phyloP scores from a whole-genome alignment of 2,888 invertebrate genomes.

The Axea sp. region DNA sequence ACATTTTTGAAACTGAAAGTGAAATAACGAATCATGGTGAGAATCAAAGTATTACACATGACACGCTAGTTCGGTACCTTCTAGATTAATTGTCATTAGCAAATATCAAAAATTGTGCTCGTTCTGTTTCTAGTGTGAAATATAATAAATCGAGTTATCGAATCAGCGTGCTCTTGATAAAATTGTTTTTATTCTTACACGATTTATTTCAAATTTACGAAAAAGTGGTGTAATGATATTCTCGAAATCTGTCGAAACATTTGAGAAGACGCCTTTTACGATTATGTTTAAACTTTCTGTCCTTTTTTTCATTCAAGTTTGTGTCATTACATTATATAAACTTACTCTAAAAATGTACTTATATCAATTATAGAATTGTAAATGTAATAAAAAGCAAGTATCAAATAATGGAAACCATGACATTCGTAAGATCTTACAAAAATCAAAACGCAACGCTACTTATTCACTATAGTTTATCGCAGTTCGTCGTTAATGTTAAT shows the following conservation, averaged over 20 bases:
- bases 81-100: not conserved
- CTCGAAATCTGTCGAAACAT: constrained; percentile 54
- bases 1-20: no score
- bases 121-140: no score
- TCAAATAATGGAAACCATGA: constrained; percentile 56
- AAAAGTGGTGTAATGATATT: constrained; percentile 57
- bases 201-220: constrained; percentile 58
- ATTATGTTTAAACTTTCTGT: constrained; percentile 52
- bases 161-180: constrained; percentile 11
- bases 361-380: constrained; percentile 55
- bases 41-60: constrained; percentile 4
- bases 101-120: no score
- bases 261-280: constrained; percentile 50
- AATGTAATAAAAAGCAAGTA: constrained; percentile 61
- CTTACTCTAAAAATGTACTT: constrained; percentile 55
- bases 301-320: constrained; percentile 46
- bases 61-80: constrained; percentile 12
- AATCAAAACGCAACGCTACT: constrained; percentile 57
- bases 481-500: constrained; percentile 54
- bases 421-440: constrained; percentile 47
- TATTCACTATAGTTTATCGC: constrained; percentile 57
- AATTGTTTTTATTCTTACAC: constrained; percentile 42
- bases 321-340: constrained; percentile 55
- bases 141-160: constrained; percentile 6
- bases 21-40: no score